phyloP scores from a whole-genome alignment of 2,113 vertebrate genomes.

The Salvelinus namaycush region DNA sequence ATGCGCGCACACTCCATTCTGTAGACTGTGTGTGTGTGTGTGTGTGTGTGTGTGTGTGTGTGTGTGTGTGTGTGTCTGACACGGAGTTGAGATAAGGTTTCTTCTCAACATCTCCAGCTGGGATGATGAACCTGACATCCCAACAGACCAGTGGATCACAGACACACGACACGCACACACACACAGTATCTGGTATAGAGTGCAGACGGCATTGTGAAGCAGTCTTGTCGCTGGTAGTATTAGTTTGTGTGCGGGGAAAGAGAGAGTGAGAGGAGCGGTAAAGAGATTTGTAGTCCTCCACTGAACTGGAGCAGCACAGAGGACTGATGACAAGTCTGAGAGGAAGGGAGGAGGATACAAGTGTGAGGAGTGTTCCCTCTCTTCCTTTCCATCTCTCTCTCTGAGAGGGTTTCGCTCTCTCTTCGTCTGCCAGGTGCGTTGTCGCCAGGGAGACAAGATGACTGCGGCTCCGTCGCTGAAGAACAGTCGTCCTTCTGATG shows the following conservation, averaged over 20 bases:
- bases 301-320: no score
- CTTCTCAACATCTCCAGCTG: not conserved
- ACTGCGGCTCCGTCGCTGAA: not conserved
- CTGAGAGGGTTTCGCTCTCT: no score
- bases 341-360: not conserved
- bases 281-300: not conserved
- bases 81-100: not conserved
- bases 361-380: not conserved
- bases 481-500: no score
- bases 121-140: not conserved
- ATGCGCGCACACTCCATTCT: not conserved
- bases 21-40: no score
- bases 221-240: constrained; percentile 39
- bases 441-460: no score
- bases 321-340: no score
- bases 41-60: no score
- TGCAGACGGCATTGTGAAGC: constrained; percentile 46
- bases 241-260: constrained; percentile 28
- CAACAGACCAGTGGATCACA: not conserved
- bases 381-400: no score
- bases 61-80: not conserved
- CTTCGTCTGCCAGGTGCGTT: no score
- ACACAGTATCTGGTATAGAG: constrained; percentile 29
- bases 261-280: constrained; percentile 26
- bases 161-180: not conserved